Conservation (phyloP, 2,113 vertebrate species). For the Alligator mississippiensis region DNA sequence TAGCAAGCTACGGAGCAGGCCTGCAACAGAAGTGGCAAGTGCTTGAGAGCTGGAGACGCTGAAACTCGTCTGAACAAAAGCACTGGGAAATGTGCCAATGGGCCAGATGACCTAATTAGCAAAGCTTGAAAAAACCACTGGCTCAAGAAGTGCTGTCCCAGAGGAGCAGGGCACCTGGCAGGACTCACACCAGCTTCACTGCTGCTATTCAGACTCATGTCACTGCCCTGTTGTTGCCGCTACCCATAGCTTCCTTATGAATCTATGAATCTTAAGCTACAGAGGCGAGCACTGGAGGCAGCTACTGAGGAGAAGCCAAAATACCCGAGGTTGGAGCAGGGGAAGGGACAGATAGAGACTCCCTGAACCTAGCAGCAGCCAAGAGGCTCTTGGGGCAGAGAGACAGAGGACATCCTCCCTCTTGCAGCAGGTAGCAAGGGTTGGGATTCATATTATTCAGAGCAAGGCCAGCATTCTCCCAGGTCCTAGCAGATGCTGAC, state of each 20-base stretch:
- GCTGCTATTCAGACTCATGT: background rate
- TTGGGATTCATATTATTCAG: background rate
- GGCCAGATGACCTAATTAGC: background rate
- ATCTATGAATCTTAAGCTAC: background rate
- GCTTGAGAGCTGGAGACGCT: background rate
- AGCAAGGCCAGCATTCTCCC: background rate
- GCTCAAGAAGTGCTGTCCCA: too few relatives aligned
- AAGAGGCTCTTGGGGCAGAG: background rate
- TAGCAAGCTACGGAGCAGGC: background rate
- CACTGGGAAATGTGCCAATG: background rate
- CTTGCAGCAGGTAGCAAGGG: background rate
- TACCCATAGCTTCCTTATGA: background rate
- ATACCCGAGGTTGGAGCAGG: background rate
- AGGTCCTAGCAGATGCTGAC: background rate
- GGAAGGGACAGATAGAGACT: background rate
- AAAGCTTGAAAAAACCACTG: background rate
- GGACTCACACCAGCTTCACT: background rate
- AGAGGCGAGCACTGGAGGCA: background rate
- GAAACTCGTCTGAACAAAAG: background rate
- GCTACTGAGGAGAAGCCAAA: background rate
- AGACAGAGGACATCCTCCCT: background rate
- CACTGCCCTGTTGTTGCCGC: background rate
- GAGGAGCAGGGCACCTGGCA: background rate
- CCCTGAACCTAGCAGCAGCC: background rate
- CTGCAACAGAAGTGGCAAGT: background rate